A percentile compares a stretch with the other conserved stretches of the same genome.
These are phyloP conservation scores for Tribolium castaneum DNA, from an alignment of 1,140 invertebrate species.

Conservation along the genomic window DNA sequence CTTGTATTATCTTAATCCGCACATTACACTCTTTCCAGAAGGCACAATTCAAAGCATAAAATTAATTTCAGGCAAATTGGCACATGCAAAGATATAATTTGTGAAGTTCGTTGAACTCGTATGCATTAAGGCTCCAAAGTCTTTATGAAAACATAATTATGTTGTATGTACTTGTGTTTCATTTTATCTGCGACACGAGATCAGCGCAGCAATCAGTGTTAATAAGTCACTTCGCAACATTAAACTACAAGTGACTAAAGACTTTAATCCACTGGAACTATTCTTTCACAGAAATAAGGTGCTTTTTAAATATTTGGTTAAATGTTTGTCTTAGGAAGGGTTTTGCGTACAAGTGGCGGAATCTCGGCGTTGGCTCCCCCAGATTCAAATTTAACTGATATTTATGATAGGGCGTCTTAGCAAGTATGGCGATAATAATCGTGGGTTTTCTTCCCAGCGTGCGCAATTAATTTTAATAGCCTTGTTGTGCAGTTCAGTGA, in stretches of 20 bases:
- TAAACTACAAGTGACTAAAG: no score
- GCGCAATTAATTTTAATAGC: constrained; percentile 31
- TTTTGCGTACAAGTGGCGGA: constrained; percentile 8
- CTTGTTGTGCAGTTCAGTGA: constrained; percentile 34
- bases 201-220: not conserved
- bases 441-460: constrained; percentile 12
- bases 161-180: not conserved
- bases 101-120: constrained; percentile 11
- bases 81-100: constrained; percentile 18
- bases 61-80: constrained; percentile 2
- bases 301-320: no score
- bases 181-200: not conserved
- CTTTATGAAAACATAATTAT: constrained; percentile 10
- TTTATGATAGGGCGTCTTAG: constrained; percentile 17
- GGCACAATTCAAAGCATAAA: not conserved
- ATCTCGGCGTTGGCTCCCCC: not conserved
- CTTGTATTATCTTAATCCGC: not conserved
- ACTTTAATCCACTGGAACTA: no score
- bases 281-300: no score
- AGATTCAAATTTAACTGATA: constrained; percentile 32
- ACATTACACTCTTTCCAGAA: not conserved
- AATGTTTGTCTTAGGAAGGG: no score
- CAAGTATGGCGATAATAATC: constrained; percentile 19
- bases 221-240: not conserved
- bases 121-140: not conserved